Evolutionary conservation across 92 coral and sea anemone species (phyloP).

Genomic region (Metridium senile): DNA sequence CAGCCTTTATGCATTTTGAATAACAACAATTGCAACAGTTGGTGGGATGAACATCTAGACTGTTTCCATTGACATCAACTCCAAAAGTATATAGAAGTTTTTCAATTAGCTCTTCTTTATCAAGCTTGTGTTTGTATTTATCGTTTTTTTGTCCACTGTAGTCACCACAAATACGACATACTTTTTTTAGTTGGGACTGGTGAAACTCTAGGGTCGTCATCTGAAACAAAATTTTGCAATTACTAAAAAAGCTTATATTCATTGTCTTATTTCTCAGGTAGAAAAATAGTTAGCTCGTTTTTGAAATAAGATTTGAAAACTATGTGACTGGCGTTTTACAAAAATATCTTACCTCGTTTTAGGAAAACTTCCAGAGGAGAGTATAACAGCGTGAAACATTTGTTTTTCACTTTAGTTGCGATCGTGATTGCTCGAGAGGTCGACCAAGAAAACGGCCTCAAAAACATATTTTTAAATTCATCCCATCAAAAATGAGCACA

Average conservation of each 20-base stretch:
- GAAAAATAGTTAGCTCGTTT: neutral
- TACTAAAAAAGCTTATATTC: neutral
- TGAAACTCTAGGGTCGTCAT: slow-evolving; percentile 5
- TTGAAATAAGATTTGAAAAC: neutral
- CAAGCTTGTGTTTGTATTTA: neutral
- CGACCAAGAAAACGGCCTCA: no score
- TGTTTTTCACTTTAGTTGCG: neutral
- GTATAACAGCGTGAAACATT: no score
- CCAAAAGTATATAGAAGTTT: neutral
- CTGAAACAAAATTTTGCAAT: neutral
- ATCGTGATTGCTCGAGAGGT: no score
- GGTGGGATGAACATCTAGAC: neutral
- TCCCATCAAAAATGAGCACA: no score
- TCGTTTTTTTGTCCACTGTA: slow-evolving; percentile 10
- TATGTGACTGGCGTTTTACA: no score
- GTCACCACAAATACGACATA: slow-evolving; percentile 11
- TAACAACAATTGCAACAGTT: slow-evolving; percentile 13
- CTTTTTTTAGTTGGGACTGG: neutral
- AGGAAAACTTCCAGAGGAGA: no score
- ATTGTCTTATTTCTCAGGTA: neutral
- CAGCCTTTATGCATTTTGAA: slow-evolving; percentile 3
- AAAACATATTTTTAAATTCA: no score
- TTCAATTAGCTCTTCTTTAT: neutral
- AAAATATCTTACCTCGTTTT: no score
- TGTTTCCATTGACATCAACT: neutral